Conservation (phyloP, 2,113 vertebrate species). For the Vulpes lagopus region DNA sequence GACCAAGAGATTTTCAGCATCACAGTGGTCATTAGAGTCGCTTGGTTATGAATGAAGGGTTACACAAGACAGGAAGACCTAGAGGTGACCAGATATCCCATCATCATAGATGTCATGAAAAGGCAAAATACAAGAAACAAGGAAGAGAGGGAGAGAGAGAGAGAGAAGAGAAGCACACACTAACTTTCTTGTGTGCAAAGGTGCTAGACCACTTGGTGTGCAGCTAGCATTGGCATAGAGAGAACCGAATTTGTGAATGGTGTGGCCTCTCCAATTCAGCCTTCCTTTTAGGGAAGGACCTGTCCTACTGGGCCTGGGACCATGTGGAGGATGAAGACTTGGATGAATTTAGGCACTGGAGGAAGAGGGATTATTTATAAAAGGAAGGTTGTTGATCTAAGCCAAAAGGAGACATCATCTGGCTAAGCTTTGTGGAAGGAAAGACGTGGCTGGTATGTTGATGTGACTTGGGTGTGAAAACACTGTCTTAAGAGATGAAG, state of each 20-base stretch:
- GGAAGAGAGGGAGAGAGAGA: background rate
- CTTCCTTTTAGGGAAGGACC: background rate
- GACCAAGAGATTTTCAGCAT: constrained; percentile 4
- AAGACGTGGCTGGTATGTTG: constrained; percentile 40
- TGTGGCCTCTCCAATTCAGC: background rate
- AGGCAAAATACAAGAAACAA: constrained; percentile 9
- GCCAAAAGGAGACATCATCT: background rate
- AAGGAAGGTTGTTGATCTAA: constrained; percentile 28
- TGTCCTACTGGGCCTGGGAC: constrained; percentile 41
- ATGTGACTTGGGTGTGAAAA: background rate
- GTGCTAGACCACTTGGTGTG: constrained; percentile 2
- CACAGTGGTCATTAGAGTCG: background rate
- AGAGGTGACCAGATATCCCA: background rate
- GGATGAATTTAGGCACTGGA: background rate
- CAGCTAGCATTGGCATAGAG: background rate
- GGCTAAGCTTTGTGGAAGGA: constrained; percentile 2
- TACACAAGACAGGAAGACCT: constrained; percentile 36
- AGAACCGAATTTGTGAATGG: background rate
- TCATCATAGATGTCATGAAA: background rate
- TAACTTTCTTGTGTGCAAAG: background rate
- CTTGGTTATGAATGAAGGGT: background rate
- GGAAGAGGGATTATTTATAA: constrained; percentile 30
- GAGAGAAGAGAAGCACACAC: background rate
- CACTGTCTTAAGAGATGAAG: background rate
- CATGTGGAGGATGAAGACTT: background rate